phyloP scores from a whole-genome alignment of 1,140 invertebrate species.

The Cepaea nemoralis region DNA sequence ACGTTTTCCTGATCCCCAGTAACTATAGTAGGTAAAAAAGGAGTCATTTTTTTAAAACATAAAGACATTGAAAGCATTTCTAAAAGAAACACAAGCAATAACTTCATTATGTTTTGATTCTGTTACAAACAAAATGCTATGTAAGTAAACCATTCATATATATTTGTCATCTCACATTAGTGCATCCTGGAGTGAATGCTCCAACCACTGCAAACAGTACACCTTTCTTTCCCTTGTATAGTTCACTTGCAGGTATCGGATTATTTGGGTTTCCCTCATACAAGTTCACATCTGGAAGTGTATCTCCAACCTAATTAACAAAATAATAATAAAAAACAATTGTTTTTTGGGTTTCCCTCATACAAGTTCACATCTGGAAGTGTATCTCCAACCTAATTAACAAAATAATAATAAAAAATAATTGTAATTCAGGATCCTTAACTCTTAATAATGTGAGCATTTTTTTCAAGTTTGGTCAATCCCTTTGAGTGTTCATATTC shows the following conservation, averaged over 20 bases:
- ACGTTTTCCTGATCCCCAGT: too few species aligned
- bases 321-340: neutral
- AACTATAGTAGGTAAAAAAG: too few species aligned
- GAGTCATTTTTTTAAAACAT: too few species aligned
- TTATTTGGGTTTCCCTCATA: slow-evolving; percentile 88
- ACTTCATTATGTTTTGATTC: too few species aligned
- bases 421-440: slow-evolving; percentile 80
- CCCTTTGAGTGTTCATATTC: too few species aligned
- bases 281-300: slow-evolving; percentile 83
- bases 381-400: slow-evolving; percentile 78
- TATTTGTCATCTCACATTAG: slow-evolving; percentile 76
- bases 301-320: slow-evolving; percentile 77
- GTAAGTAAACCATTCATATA: too few species aligned
- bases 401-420: neutral
- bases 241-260: slow-evolving; percentile 84
- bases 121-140: too few species aligned
- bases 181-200: slow-evolving; percentile 95
- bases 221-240: slow-evolving; percentile 85
- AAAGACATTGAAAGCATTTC: too few species aligned
- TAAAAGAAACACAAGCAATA: too few species aligned
- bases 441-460: too few species aligned
- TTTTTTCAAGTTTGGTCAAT: too few species aligned
- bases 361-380: slow-evolving; percentile 85
- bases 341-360: slow-evolving; percentile 85
- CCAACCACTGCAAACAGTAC: slow-evolving; percentile 93